Percentiles rank a stretch among this genome's conserved stretches.
phyloP scores from a whole-genome alignment of 2,113 vertebrate genomes.

The Tragelaphus buxtoni region DNA sequence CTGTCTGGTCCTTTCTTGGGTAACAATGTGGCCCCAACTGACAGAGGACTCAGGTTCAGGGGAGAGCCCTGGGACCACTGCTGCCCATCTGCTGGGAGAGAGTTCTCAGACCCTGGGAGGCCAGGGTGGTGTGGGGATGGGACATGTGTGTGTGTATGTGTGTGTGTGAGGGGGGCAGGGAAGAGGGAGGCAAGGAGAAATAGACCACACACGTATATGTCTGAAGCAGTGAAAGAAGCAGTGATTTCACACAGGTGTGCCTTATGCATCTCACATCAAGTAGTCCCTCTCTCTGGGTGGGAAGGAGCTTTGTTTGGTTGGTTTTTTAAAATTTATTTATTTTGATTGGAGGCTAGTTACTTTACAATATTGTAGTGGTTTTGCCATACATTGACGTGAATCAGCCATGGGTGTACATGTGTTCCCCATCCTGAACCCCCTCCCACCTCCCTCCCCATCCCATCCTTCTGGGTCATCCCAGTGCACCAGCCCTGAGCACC shows the following conservation, averaged over 20 bases:
- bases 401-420: background rate
- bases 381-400: background rate
- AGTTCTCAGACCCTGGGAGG: background rate
- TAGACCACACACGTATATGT: background rate
- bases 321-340: background rate
- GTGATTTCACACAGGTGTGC: background rate
- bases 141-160: background rate
- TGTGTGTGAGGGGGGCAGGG: fast-evolving
- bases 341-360: background rate
- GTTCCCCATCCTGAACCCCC: background rate
- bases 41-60: background rate
- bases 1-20: background rate
- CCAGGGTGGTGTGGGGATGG: background rate
- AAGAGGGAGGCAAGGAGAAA: background rate
- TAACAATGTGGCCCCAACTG: fast-evolving
- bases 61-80: background rate
- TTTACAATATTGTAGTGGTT: background rate
- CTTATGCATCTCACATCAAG: fast-evolving
- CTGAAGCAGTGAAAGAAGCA: background rate
- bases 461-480: background rate
- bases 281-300: background rate
- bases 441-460: background rate
- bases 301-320: background rate
- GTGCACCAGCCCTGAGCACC: background rate
- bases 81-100: background rate